A percentile compares a stretch with the other conserved stretches of the same genome.
Evolutionary conservation across 1,140 invertebrate species (phyloP).

Genomic region (Cyrtorhinus lividipennis): DNA sequence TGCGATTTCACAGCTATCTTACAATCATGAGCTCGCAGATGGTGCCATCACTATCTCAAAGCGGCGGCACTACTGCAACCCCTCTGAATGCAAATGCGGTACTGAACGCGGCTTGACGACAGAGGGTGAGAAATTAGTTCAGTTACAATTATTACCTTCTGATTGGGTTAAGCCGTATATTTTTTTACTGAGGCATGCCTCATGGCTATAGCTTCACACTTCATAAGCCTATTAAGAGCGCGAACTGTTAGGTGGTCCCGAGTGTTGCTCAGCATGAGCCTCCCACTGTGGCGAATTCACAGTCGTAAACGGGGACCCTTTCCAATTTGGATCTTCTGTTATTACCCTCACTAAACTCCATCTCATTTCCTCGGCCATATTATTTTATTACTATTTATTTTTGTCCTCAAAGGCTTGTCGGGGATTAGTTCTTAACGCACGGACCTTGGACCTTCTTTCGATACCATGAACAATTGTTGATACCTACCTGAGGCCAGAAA

Average conservation of each 20-base stretch:
- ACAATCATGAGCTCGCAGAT: too few relatives aligned
- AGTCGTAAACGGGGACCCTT: conserved; percentile 4
- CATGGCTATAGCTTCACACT: conserved; percentile 7
- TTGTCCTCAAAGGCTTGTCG: conserved; percentile 1
- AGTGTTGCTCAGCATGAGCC: neutral
- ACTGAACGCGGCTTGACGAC: neutral
- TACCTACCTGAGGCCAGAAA: too few relatives aligned
- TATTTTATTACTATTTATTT: conserved; percentile 8
- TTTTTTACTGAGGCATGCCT: conserved; percentile 1
- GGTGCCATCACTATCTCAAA: too few relatives aligned
- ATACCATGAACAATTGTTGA: too few relatives aligned
- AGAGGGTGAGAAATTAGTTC: conserved; percentile 1
- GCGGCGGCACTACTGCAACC: neutral
- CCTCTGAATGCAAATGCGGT: neutral
- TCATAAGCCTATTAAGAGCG: conserved; percentile 5
- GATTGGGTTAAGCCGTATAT: neutral
- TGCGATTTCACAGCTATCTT: too few relatives aligned
- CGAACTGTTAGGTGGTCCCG: conserved; percentile 6
- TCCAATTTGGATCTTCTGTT: conserved; percentile 9
- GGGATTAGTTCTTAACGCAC: neutral
- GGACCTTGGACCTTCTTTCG: too few relatives aligned
- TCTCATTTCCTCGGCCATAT: conserved; percentile 6
- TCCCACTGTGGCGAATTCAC: neutral
- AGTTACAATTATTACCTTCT: conserved; percentile 2
- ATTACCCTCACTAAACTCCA: conserved; percentile 9